Percentiles rank a stretch among this genome's conserved stretches.
phyloP scores from a whole-genome alignment of 1,140 invertebrate genomes.

The Spodoptera litura region DNA sequence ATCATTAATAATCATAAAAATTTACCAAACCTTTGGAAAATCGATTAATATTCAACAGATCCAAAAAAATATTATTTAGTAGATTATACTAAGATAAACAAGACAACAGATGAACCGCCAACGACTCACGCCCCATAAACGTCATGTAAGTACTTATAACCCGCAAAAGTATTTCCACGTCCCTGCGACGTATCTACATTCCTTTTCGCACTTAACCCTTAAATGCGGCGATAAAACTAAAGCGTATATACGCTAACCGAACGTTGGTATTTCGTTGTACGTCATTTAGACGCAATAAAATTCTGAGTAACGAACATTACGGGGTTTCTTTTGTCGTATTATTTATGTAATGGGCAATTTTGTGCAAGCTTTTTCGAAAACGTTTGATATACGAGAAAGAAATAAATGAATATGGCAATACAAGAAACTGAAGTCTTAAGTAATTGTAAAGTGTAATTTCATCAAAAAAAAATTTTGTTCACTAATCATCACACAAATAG shows the following conservation, averaged over 20 bases:
- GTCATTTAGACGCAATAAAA: conserved; percentile 51
- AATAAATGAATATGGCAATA: no score
- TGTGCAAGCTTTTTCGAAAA: conserved; percentile 4
- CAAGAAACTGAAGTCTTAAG: no score
- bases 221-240: conserved; percentile 53
- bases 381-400: background rate
- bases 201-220: conserved; percentile 55
- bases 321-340: conserved; percentile 38
- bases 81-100: conserved; percentile 5
- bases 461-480: no score
- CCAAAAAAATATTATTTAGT: conserved; percentile 36
- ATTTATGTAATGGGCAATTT: conserved; percentile 42
- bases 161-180: conserved; percentile 47
- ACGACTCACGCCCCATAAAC: conserved; percentile 40
- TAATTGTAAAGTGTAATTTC: no score
- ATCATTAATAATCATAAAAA: no score
- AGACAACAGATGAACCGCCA: conserved; percentile 24
- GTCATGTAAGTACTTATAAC: conserved; percentile 42
- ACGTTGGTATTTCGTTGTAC: conserved; percentile 42
- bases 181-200: conserved; percentile 51
- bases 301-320: conserved; percentile 41
- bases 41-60: background rate
- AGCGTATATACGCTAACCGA: conserved; percentile 47
- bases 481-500: no score
- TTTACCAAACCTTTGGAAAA: no score